Percentiles rank a stretch among this genome's conserved stretches.
Conservation (phyloP, 2,113 vertebrate genomes). For the Gallinago media region DNA sequence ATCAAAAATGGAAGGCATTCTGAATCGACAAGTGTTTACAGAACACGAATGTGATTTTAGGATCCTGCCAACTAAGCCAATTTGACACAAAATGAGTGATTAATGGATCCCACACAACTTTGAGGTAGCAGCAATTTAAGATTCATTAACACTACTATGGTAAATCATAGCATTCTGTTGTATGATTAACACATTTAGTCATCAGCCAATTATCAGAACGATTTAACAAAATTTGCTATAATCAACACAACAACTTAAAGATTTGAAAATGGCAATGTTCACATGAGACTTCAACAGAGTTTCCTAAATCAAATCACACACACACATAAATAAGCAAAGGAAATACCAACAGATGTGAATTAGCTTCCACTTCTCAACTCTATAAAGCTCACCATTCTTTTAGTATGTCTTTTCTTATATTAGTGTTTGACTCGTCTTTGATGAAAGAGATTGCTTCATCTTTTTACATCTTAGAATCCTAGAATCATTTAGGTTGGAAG, state of each 20-base stretch:
- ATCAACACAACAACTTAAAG: neutral
- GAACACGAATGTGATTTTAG: neutral
- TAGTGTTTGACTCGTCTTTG: neutral
- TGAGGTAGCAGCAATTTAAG: neutral
- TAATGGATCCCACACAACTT: neutral
- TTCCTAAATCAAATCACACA: neutral
- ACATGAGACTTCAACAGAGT: neutral
- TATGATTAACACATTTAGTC: neutral
- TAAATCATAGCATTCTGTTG: neutral
- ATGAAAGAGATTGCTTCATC: neutral
- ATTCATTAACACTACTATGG: neutral
- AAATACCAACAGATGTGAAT: neutral
- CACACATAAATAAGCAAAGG: neutral
- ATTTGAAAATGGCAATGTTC: neutral
- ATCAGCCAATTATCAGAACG: neutral
- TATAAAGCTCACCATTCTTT: neutral
- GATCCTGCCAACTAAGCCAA: neutral
- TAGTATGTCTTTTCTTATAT: neutral
- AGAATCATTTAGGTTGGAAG: neutral
- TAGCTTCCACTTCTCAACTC: neutral
- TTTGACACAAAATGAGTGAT: neutral
- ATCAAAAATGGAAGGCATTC: neutral
- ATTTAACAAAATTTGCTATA: neutral
- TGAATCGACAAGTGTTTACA: too few relatives aligned
- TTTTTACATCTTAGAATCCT: neutral